Percentiles rank a stretch among this genome's conserved stretches.
Evolutionary conservation across 2,797 vertebrate species (phyloP).

Genomic region (Sebastes steindachneri): DNA sequence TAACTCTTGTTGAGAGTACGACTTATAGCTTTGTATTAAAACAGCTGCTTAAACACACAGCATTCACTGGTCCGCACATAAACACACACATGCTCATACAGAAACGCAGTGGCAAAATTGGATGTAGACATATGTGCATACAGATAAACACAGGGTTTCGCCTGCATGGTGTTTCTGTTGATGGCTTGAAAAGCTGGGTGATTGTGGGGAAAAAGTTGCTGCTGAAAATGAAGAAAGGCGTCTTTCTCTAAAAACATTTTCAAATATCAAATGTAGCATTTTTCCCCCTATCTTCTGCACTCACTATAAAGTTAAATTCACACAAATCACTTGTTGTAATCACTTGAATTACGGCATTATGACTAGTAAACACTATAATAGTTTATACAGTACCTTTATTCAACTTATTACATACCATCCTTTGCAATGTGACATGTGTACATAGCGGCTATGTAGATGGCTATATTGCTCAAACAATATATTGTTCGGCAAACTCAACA

Average conservation of each 20-base stretch:
- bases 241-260: neutral
- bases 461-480: slow-evolving; percentile 6
- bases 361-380: neutral
- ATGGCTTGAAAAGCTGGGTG: neutral
- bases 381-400: neutral
- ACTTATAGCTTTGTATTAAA: slow-evolving; percentile 69
- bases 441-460: neutral
- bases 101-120: neutral
- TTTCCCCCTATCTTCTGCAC: neutral
- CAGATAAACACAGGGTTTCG: neutral
- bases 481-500: slow-evolving; percentile 26
- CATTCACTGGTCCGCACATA: slow-evolving; percentile 7
- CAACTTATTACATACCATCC: neutral
- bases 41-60: slow-evolving; percentile 69
- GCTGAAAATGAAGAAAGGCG: neutral
- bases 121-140: neutral
- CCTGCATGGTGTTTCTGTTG: no score
- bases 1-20: slow-evolving; percentile 67
- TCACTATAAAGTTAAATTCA: neutral
- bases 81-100: slow-evolving; percentile 14
- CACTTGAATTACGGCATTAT: neutral
- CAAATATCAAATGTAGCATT: neutral
- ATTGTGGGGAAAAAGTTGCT: no score
- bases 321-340: neutral
- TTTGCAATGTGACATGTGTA: slow-evolving; percentile 2